Evolutionary conservation across 2,113 vertebrate species (phyloP).

Genomic region (Oostethus manadensis): DNA sequence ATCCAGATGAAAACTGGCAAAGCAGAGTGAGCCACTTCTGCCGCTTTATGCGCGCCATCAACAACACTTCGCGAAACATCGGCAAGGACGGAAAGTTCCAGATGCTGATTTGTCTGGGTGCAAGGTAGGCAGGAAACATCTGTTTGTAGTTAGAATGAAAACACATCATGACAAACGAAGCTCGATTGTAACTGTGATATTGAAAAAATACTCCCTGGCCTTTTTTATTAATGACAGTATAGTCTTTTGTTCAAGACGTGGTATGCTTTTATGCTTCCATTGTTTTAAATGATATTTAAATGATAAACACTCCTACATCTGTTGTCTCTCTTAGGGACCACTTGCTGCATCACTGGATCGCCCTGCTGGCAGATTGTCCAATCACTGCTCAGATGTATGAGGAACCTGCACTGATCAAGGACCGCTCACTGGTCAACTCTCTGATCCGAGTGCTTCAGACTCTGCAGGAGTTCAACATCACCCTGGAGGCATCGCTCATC

Average conservation of each 20-base stretch:
- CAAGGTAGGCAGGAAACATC: slow-evolving; percentile 76
- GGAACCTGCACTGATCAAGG: slow-evolving; percentile 89
- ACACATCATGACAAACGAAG: no score
- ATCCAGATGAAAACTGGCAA: slow-evolving; percentile 91
- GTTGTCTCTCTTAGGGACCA: slow-evolving; percentile 80
- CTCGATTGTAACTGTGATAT: no score
- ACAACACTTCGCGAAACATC: slow-evolving; percentile 89
- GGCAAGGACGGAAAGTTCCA: slow-evolving; percentile 99
- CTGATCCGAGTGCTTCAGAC: slow-evolving; percentile 96
- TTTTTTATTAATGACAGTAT: no score
- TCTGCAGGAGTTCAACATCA: slow-evolving; percentile 98
- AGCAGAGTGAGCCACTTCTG: slow-evolving; percentile 89
- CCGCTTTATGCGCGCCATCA: slow-evolving; percentile 92
- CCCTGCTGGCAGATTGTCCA: slow-evolving; percentile 92
- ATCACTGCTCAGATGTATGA: slow-evolving; percentile 98
- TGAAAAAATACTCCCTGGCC: neutral
- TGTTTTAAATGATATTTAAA: neutral
- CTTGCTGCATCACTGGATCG: slow-evolving; percentile 96
- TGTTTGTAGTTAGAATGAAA: neutral
- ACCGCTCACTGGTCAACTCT: slow-evolving; percentile 93
- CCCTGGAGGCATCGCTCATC: slow-evolving; percentile 91
- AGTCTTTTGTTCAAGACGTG: neutral
- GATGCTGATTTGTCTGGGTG: slow-evolving; percentile 96
- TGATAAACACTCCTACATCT: neutral
- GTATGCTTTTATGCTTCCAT: neutral